phyloP scores from a whole-genome alignment of 1,140 invertebrate species.

The Drosophila subobscura region DNA sequence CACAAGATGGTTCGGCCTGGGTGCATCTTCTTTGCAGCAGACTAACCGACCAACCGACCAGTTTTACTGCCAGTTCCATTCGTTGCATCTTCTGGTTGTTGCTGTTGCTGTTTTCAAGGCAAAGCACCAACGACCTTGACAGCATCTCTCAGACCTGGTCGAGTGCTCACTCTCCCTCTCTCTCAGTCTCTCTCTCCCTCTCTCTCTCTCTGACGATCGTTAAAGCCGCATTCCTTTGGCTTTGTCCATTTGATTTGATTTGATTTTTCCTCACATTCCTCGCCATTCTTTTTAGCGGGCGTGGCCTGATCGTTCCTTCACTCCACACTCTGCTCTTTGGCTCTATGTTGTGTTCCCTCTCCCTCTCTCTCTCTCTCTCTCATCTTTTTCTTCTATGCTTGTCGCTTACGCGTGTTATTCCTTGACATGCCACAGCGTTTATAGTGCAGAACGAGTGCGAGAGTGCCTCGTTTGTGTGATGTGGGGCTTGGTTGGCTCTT shows the following conservation, averaged over 20 bases:
- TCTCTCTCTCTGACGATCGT: slow-evolving; percentile 18
- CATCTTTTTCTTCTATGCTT: background rate
- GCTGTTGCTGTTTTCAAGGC: slow-evolving; percentile 43
- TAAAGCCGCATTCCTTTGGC: slow-evolving; percentile 56
- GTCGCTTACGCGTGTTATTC: slow-evolving; percentile 30
- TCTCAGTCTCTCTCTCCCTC: background rate
- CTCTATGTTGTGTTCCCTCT: slow-evolving; percentile 13
- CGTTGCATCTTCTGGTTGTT: slow-evolving; percentile 39
- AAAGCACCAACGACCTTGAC: slow-evolving; percentile 39
- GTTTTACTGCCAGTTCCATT: slow-evolving; percentile 39
- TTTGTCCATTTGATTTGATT: slow-evolving; percentile 62
- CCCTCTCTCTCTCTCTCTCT: slow-evolving; percentile 10
- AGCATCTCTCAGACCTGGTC: slow-evolving; percentile 25
- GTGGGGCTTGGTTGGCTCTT: slow-evolving; percentile 10
- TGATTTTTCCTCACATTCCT: slow-evolving; percentile 51
- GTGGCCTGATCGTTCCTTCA: slow-evolving; percentile 13
- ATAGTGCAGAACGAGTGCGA: slow-evolving; percentile 64
- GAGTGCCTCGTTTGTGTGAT: slow-evolving; percentile 4
- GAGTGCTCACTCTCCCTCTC: background rate
- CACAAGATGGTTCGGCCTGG: slow-evolving; percentile 18
- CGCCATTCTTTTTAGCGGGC: background rate
- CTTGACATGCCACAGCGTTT: slow-evolving; percentile 70
- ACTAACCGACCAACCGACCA: slow-evolving; percentile 24
- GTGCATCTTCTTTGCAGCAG: slow-evolving; percentile 36
- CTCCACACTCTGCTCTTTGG: slow-evolving; percentile 17